Conservation (phyloP, 2,113 vertebrate species). For the Athene noctua region DNA sequence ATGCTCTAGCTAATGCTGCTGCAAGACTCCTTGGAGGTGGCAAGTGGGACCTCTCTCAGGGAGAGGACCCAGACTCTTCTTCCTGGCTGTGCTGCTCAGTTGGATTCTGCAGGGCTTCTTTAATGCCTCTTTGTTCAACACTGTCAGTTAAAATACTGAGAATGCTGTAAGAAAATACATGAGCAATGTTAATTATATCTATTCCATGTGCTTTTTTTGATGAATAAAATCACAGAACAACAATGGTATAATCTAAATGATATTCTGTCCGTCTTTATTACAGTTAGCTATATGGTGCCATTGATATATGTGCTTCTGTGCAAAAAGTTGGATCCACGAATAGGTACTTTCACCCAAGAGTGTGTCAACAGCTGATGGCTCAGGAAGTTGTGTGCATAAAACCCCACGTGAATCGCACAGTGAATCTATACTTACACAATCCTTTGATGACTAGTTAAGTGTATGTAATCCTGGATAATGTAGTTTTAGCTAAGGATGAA, state of each 20-base stretch:
- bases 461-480: background rate
- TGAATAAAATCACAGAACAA: background rate
- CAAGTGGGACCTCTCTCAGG: background rate
- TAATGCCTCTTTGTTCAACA: background rate
- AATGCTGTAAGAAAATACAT: background rate
- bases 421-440: background rate
- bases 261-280: background rate
- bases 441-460: background rate
- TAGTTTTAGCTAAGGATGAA: background rate
- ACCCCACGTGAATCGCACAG: rapidly evolving
- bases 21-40: background rate
- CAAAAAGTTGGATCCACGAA: background rate
- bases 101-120: background rate
- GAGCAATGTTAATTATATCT: background rate
- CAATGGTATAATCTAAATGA: background rate
- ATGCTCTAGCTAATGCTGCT: background rate
- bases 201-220: background rate
- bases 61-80: background rate
- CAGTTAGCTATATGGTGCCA: background rate
- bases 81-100: background rate
- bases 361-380: background rate
- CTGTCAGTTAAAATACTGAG: background rate
- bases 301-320: background rate
- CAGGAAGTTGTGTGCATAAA: background rate
- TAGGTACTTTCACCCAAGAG: background rate